Percentiles rank a stretch among this genome's conserved stretches.
These are phyloP conservation scores for Rhagium mordax DNA, from an alignment of 2,888 invertebrate species.

Conservation along the genomic window DNA sequence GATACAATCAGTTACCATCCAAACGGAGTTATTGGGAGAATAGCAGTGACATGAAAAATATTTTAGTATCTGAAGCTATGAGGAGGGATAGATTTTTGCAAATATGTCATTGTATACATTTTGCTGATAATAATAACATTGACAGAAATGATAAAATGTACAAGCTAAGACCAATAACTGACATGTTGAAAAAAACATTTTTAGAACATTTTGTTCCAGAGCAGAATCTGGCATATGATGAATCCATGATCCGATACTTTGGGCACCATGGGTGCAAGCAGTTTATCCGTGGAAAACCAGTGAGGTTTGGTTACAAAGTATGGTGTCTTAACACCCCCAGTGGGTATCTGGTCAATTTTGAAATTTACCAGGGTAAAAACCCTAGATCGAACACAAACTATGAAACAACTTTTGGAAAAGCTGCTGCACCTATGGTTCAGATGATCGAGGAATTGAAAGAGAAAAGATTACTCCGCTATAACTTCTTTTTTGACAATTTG, in stretches of 20 bases:
- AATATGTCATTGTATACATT: constrained; percentile 37
- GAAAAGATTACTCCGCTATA: constrained; percentile 44
- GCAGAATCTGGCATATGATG: constrained; percentile 33
- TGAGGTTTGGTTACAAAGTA: constrained; percentile 58
- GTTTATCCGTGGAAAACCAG: constrained; percentile 59
- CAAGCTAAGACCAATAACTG: constrained; percentile 45
- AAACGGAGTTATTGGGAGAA: constrained; percentile 35
- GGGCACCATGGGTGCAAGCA: constrained; percentile 57
- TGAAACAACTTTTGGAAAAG: constrained; percentile 55
- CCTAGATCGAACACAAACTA: constrained; percentile 49
- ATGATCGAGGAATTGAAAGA: constrained; percentile 50
- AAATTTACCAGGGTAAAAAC: constrained; percentile 58
- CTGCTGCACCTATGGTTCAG: constrained; percentile 40
- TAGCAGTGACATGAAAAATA: constrained; percentile 22
- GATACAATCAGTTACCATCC: constrained; percentile 14
- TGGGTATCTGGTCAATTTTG: constrained; percentile 56
- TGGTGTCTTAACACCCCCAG: too few relatives aligned
- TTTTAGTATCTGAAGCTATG: constrained; percentile 27
- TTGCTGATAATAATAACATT: constrained; percentile 39
- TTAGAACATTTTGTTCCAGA: constrained; percentile 45
- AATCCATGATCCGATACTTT: constrained; percentile 48
- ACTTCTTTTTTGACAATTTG: constrained; percentile 54
- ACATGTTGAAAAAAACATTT: constrained; percentile 40
- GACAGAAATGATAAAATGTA: constrained; percentile 36
- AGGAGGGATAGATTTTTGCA: constrained; percentile 29